Conservation (phyloP, 2,797 vertebrate species). For the Staurois parvus region DNA sequence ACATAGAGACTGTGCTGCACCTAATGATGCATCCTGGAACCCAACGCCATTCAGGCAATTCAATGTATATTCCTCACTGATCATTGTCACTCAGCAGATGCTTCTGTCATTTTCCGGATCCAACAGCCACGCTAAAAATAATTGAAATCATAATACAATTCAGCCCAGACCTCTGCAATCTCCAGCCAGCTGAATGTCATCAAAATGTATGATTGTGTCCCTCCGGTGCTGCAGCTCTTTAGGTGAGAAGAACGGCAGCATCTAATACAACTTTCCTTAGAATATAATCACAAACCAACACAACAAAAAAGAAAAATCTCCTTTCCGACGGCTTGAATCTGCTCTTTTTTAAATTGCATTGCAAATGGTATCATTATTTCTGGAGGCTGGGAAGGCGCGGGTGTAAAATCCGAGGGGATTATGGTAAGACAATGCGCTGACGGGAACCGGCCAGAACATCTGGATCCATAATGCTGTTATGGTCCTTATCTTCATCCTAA, state of each 20-base stretch:
- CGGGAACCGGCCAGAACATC: background rate
- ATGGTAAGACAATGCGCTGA: constrained; percentile 18
- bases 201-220: constrained; percentile 37
- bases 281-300: constrained; percentile 21
- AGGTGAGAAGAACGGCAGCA: background rate
- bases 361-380: constrained; percentile 30
- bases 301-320: constrained; percentile 15
- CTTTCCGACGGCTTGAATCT: constrained; percentile 15
- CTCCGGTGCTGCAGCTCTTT: background rate
- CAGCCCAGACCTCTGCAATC: constrained; percentile 11
- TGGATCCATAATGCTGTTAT: background rate
- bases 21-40: background rate
- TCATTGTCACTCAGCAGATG: background rate
- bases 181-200: constrained; percentile 35
- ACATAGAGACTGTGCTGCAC: background rate
- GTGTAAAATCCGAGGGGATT: constrained; percentile 37
- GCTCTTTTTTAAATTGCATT: constrained; percentile 48
- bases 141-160: constrained; percentile 22
- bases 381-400: constrained; percentile 11
- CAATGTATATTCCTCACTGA: background rate
- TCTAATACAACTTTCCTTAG: constrained; percentile 7
- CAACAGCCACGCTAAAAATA: constrained; percentile 6
- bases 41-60: background rate
- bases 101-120: constrained; percentile 10
- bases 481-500: background rate